Evolutionary conservation across 1,140 invertebrate genomes (phyloP), one percentile per base, ranked within the genome.

Genomic region (Parapsyche elsis): DNA sequence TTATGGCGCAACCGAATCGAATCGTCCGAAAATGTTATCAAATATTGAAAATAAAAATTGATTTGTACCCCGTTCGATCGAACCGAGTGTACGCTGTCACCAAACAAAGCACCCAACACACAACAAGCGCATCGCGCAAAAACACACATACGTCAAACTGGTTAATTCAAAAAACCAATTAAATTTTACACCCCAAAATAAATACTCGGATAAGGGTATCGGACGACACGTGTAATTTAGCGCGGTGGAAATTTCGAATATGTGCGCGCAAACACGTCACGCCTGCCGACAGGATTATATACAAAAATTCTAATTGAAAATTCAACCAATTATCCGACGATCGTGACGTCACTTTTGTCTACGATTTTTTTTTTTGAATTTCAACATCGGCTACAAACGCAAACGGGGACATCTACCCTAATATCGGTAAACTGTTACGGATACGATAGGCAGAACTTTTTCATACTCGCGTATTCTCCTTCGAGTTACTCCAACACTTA

Each of bases 101-200:
- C 2, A 16, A 53, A 53, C 16, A 53, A 53, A 14, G 49, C 16
- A 53, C 49, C 12, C 12, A 12, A 12, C 49, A 53, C 10, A 53
- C 4, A 53, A 53, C 49, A 53, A 16, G 49, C 49, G 49, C 49
- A 53, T 53, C 49, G 49, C 16, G 30, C 49, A 16, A 53, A 53
- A 53, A 16, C 10, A 53, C 49, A 16, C 21, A 26, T 67, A 67
- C 73, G 19, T 76, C 73, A 76, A 76, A 57, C 14, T 49, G 70
- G 70, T 79, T 74, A 73, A 79, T 79, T 64, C 67, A 23, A 71
- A 79, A 79, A 79, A 73, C 45, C 71, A 79, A 79, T 79, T 79
- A 79, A 73, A 79, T 71, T 79, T 79, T 30, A 79, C 78, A 79
- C 70, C 64, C 61, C 71, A 38, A 59, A 76, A 30, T 26, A 76